A percentile compares a stretch with the other conserved stretches of the same genome.
Conservation (phyloP, 2,797 vertebrate genomes). For the Parauchenoglanis ngamensis region DNA sequence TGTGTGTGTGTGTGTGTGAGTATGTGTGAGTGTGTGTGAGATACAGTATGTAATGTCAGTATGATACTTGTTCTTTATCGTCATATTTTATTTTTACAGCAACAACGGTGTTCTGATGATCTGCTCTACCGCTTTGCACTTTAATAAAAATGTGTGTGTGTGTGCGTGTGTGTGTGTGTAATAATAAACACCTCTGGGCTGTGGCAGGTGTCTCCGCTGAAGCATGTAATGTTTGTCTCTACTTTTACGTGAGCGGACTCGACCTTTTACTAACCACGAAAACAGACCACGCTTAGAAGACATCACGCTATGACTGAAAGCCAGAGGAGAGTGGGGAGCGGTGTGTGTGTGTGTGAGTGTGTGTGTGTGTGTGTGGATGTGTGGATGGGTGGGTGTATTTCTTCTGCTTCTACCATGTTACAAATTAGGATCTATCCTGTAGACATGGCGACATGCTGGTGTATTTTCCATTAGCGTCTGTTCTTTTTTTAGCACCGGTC, state of each 20-base stretch:
- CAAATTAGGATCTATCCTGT: not conserved
- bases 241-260: conserved; percentile 37
- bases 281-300: conserved; percentile 5
- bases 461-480: conserved; percentile 36
- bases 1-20: not conserved
- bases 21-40: too few relatives aligned
- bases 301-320: conserved; percentile 40
- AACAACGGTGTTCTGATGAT: not conserved
- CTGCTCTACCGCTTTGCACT: not conserved
- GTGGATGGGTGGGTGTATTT: not conserved
- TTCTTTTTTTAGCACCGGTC: conserved; percentile 39
- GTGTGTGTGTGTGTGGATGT: conserved; percentile 7
- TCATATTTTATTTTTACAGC: conserved; percentile 1
- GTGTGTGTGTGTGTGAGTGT: conserved; percentile 9
- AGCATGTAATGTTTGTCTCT: conserved; percentile 48
- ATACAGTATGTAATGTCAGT: not conserved
- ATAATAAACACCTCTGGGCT: conserved; percentile 42
- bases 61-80: not conserved
- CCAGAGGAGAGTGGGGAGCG: not conserved
- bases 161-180: conserved; percentile 37
- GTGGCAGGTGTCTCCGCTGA: conserved; percentile 41
- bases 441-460: conserved; percentile 14
- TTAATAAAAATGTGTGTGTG: conserved; percentile 8
- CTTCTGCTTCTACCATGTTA: not conserved
- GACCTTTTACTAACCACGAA: conserved; percentile 21